Conservation (phyloP, 2,797 vertebrate genomes). For the Vespertilio murinus region DNA sequence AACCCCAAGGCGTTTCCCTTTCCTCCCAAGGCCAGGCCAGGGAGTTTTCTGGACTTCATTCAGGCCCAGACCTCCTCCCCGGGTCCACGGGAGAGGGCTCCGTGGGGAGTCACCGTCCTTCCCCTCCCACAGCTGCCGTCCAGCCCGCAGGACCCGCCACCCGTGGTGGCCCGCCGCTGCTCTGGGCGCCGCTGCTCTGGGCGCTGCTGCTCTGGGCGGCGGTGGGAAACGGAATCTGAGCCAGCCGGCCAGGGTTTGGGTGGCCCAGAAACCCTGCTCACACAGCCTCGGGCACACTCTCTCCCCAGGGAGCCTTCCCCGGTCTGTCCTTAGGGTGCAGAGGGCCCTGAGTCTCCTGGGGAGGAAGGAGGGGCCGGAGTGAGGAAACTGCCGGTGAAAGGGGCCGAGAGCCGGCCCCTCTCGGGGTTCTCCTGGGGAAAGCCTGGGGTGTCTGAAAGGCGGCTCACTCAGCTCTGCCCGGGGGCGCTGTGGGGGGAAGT, state of each 20-base stretch:
- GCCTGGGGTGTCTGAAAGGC: not conserved
- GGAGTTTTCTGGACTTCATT: conserved; percentile 42
- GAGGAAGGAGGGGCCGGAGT: not conserved
- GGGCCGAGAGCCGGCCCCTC: not conserved
- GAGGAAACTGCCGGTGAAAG: not conserved
- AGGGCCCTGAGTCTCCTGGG: not conserved
- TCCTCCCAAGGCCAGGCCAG: not conserved
- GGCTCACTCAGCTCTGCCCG: not conserved
- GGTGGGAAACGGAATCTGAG: conserved; percentile 26
- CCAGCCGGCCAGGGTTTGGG: conserved; percentile 13
- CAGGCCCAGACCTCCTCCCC: not conserved
- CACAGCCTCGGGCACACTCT: not conserved
- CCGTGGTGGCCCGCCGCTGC: not conserved
- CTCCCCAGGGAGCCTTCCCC: not conserved
- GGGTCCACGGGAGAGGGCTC: not conserved
- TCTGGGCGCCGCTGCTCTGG: no score
- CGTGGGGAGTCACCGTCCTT: not conserved
- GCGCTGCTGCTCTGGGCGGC: no score
- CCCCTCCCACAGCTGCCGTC: not conserved
- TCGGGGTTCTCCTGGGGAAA: not conserved
- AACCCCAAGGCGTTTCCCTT: conserved; percentile 33
- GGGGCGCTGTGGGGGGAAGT: no score
- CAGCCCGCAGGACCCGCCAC: not conserved
- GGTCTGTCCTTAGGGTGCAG: not conserved
- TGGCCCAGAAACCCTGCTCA: conserved; percentile 48